Percentiles rank a stretch among this genome's conserved stretches.
Conservation (phyloP, 1,140 invertebrate genomes). For the Grapholita molesta region DNA sequence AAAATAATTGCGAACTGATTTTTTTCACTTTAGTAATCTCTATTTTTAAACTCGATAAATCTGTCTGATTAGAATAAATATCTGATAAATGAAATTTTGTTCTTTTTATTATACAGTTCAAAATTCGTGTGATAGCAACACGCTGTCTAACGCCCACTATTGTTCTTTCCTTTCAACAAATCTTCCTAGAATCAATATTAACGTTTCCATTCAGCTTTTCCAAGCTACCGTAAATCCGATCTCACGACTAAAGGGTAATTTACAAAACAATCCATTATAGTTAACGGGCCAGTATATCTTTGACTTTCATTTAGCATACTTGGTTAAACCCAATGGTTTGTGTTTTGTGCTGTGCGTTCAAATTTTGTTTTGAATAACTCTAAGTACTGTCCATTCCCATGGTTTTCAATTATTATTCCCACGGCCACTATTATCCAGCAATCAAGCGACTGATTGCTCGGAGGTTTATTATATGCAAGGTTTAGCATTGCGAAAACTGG, state of each 20-base stretch:
- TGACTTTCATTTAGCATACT: not conserved
- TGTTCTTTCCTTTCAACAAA: not conserved
- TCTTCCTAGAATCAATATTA: constrained; percentile 2
- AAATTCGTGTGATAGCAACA: not conserved
- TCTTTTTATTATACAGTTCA: too few species aligned
- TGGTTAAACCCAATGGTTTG: not conserved
- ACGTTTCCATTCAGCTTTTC: not conserved
- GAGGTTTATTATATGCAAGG: constrained; percentile 15
- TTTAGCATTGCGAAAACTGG: constrained; percentile 6
- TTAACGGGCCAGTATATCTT: not conserved
- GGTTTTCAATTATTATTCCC: constrained; percentile 44
- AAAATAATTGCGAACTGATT: too few species aligned
- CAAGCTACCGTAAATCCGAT: not conserved
- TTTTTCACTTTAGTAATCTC: too few species aligned
- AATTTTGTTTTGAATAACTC: not conserved
- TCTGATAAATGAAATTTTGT: too few species aligned
- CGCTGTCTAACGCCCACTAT: not conserved
- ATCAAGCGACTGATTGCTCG: constrained; percentile 16
- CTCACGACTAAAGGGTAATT: constrained; percentile 25
- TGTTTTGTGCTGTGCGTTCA: not conserved
- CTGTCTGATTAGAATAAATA: too few species aligned
- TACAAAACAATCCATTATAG: not conserved
- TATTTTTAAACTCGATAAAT: too few species aligned
- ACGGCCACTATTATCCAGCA: constrained; percentile 24
- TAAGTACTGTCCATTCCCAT: constrained; percentile 33